Base-by-base conservation (phyloP, 1,140 invertebrate species). In the Drosophila ambigua region DNA sequence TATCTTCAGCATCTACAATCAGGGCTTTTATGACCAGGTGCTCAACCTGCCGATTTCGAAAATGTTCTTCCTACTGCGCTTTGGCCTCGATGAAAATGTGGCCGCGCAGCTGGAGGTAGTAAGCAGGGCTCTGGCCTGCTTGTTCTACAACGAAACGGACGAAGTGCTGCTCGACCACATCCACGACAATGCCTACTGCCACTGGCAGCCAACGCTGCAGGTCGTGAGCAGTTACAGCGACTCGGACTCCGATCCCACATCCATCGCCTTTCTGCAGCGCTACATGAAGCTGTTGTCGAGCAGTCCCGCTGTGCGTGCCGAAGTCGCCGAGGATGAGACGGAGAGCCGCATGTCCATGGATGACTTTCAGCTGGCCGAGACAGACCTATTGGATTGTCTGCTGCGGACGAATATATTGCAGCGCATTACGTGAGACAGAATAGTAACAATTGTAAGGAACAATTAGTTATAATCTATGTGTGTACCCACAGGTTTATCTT, bases 51-150 rank as follows among this genome's bases (percentile, higher is more conserved):
- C 95, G 2, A 91, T 95, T 15, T 94, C 94, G 57, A 95, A 95
- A 90, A 93, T 98, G 52, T 95, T 98, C 72, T 94, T 98, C 79
- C 90, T 98, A 1, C 77, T 98, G 45, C 93, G 98, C 77, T 97
- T 96, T 93, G 95, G 96, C 7, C 89, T 98, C 24, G 98, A 99
- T 93, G 96, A 98, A 79, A 95, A 95, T 72, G 94, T 95, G n/a
- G 91, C 95, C 0, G 93, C 94, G 11, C 93, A 97, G 26, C 91
- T 98, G 8, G 95, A 95, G 67, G 94, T 96, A 11, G 93, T 96
- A 8, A 92, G 98, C 8, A 94, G 94, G 92, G 95, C 95, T 5
- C 91, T 98, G 41, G 93, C 95, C 79, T 94, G 95, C 82, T 93
- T 98, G 16, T 88, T 97, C 9, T 96, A 95, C 58, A 96, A 95